These are phyloP conservation scores for Agapostemon virescens DNA, from an alignment of 2,888 invertebrate species.

Conservation along the genomic window DNA sequence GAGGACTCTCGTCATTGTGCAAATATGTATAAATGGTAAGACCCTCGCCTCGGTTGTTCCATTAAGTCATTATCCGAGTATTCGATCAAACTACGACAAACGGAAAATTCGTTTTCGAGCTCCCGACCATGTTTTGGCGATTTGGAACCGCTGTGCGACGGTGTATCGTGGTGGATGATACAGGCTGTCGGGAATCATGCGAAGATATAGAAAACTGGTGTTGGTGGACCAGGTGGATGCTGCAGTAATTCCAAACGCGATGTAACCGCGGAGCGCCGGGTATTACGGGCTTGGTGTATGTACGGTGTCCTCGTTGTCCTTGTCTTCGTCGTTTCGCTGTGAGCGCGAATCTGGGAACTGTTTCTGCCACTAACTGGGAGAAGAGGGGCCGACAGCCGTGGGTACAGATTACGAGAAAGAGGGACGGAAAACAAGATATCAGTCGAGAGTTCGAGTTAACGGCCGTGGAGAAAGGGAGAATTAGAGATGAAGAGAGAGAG, in stretches of 20 bases:
- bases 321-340: conserved; percentile 33
- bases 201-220: conserved; percentile 2
- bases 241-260: conserved; percentile 60
- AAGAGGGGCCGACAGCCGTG: not conserved
- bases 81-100: not conserved
- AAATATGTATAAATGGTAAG: too few species aligned
- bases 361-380: conserved; percentile 42
- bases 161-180: not conserved
- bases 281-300: conserved; percentile 32
- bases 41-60: not conserved
- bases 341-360: conserved; percentile 63
- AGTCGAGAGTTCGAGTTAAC: conserved; percentile 13
- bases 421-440: conserved; percentile 36
- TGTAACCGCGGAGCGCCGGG: conserved; percentile 52
- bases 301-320: conserved; percentile 36
- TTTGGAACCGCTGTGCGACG: not conserved
- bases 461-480: not conserved
- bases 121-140: not conserved
- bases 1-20: too few species aligned
- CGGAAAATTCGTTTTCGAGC: not conserved
- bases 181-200: conserved; percentile 30
- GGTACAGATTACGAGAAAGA: conserved; percentile 40
- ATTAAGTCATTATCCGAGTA: too few species aligned
- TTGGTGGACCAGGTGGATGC: conserved; percentile 32
- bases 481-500: not conserved